Evolutionary conservation across 2,113 vertebrate species (phyloP).

Genomic region (Tupaia chinensis): DNA sequence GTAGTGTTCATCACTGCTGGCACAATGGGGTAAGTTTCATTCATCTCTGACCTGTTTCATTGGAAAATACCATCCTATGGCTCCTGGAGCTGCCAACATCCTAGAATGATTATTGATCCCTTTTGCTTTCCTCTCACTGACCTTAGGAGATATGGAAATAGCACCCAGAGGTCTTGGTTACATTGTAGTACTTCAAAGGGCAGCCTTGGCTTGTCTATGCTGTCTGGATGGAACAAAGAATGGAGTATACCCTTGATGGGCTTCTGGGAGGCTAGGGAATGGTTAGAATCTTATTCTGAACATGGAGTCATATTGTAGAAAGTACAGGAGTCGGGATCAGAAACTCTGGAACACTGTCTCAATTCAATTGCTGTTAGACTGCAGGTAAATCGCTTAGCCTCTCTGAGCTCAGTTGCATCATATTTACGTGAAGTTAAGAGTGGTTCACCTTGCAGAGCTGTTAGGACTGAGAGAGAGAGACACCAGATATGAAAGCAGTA

Average conservation of each 20-base stretch:
- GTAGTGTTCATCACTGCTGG: slow-evolving; percentile 95
- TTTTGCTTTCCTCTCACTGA: not conserved
- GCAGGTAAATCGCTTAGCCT: not conserved
- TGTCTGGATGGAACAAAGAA: not conserved
- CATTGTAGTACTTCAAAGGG: not conserved
- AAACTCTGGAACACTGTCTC: not conserved
- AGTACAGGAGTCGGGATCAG: slow-evolving; percentile 5
- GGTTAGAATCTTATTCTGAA: not conserved
- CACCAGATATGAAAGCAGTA: not conserved
- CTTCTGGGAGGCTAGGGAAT: not conserved
- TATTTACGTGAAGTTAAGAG: not conserved
- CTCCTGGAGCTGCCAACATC: not conserved
- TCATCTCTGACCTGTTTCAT: not conserved
- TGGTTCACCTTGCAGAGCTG: not conserved
- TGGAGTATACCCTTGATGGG: not conserved
- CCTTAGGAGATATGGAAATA: not conserved
- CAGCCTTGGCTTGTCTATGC: not conserved
- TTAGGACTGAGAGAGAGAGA: not conserved
- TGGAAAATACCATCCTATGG: not conserved
- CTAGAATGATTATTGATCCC: not conserved
- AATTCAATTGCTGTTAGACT: not conserved
- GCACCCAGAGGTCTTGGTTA: not conserved
- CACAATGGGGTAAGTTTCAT: slow-evolving; percentile 91
- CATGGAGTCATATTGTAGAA: not conserved
- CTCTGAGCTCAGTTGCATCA: not conserved